phyloP scores from a whole-genome alignment of 2,888 invertebrate species.

The Noctua janthina region DNA sequence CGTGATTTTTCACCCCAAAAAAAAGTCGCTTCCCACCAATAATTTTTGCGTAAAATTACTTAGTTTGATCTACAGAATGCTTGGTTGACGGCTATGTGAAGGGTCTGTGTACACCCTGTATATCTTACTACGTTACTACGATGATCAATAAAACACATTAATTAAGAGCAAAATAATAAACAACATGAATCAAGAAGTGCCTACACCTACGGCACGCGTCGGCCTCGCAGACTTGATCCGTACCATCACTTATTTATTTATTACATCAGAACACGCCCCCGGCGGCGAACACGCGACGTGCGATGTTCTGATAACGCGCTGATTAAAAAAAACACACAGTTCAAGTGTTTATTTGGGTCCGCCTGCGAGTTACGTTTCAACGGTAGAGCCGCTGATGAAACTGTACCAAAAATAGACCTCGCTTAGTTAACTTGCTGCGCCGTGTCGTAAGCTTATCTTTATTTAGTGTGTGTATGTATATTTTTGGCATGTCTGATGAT shows the following conservation, averaged over 20 bases:
- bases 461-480: slow-evolving; percentile 24
- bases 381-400: slow-evolving; percentile 41
- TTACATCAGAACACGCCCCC: slow-evolving; percentile 49
- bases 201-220: slow-evolving; percentile 14
- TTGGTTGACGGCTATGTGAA: too few species aligned
- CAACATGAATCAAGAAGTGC: slow-evolving; percentile 8
- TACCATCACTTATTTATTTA: slow-evolving; percentile 30
- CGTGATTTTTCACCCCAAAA: too few species aligned
- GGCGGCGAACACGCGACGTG: slow-evolving; percentile 5
- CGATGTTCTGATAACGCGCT: slow-evolving; percentile 35
- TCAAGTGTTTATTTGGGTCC: slow-evolving; percentile 40
- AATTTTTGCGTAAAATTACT: too few species aligned
- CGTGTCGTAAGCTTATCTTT: slow-evolving; percentile 55
- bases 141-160: neutral
- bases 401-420: slow-evolving; percentile 44
- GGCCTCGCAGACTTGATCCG: slow-evolving; percentile 10
- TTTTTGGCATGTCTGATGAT: slow-evolving; percentile 18
- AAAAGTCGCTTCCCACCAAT: too few species aligned
- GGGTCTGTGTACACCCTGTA: too few species aligned
- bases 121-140: neutral
- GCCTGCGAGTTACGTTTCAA: slow-evolving; percentile 10
- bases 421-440: slow-evolving; percentile 34
- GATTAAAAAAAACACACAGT: slow-evolving; percentile 23
- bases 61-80: too few species aligned
- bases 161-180: slow-evolving; percentile 27